Base-by-base conservation (phyloP, 2,113 vertebrate genomes). In the Phylloscopus trochilus region DNA sequence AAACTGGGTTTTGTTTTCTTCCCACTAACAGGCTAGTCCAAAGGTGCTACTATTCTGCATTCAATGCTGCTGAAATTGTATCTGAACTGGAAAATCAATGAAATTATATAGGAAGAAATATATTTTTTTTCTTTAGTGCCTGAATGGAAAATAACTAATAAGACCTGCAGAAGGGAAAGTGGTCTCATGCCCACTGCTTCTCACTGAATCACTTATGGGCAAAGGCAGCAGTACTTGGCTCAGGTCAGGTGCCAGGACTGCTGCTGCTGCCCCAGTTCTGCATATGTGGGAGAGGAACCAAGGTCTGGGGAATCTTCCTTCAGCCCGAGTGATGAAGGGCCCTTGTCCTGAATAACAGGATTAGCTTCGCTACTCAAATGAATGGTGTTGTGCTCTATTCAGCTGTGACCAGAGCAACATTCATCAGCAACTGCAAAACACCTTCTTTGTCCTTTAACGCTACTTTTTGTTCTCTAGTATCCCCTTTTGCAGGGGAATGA, bases 341-440 rank as follows among this genome's bases (percentile, higher is more conserved):
- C 43, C 72, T 77, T 80, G 51, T 74, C 70, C 84, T 82, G 67
- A 95, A 88, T 73, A 91, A 92, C 62, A 84, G 53, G 87, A 91
- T 95, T 95, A 93, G 90, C 87, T 94, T 77, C 72, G 39, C 90
- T 95, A 46, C 84, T 43, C 84, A 66, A 52, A 47, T 92, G 84
- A 93, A 95, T 91, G n/a, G 87, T 83, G 59, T 73, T 17, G 68
- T 92, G 68, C 56, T 93, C 68, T 81, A 82, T 70, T 95, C 92
- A 92, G 69, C 78, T 82, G 80, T 60, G 91, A 94, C 73, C 87
- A 87, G 15, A 75, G 77, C 81, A 79, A 92, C 91, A 95, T 87
- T 84, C 91, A 96, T 89, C 95, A 94, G 87, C 63, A 88, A 77
- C 59, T 62, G 85, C 84, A 88, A 82, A 92, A 83, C 90, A 96